These are phyloP conservation scores for Urocitellus parryii DNA, from an alignment of 2,113 vertebrate genomes.

Conservation along the genomic window DNA sequence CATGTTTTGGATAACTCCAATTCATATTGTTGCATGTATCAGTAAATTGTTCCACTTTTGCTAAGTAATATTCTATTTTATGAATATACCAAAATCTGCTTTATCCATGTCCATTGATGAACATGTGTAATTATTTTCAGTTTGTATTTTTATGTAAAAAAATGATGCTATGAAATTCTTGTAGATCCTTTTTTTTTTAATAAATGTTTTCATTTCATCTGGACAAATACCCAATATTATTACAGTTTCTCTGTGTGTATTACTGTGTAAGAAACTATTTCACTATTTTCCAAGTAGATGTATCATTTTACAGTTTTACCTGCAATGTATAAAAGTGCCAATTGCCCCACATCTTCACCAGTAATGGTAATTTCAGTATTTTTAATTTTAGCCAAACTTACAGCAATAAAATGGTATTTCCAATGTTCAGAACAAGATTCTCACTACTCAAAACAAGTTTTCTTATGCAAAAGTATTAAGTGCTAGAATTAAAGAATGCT, in stretches of 20 bases:
- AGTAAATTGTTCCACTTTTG: not conserved
- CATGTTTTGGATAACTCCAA: not conserved
- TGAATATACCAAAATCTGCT: conserved; percentile 1
- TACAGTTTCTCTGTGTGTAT: not conserved
- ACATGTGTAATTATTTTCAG: not conserved
- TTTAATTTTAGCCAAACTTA: not conserved
- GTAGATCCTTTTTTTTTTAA: not conserved
- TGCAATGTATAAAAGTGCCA: not conserved
- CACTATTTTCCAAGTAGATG: not conserved
- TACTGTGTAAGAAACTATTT: not conserved
- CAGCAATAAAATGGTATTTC: not conserved
- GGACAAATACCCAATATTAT: not conserved
- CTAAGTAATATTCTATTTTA: not conserved
- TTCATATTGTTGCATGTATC: not conserved
- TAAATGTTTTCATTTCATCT: conserved; percentile 36
- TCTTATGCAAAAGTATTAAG: conserved; percentile 12
- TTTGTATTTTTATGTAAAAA: not conserved
- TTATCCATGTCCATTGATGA: not conserved
- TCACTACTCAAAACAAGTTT: not conserved
- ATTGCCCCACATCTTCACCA: not conserved
- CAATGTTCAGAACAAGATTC: not conserved
- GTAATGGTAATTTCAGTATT: not conserved
- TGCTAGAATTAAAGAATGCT: not conserved
- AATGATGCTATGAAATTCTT: not conserved
- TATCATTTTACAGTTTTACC: not conserved